Evolutionary conservation across 2,797 vertebrate genomes (phyloP).

Genomic region (Enteromius fasciolatus): DNA sequence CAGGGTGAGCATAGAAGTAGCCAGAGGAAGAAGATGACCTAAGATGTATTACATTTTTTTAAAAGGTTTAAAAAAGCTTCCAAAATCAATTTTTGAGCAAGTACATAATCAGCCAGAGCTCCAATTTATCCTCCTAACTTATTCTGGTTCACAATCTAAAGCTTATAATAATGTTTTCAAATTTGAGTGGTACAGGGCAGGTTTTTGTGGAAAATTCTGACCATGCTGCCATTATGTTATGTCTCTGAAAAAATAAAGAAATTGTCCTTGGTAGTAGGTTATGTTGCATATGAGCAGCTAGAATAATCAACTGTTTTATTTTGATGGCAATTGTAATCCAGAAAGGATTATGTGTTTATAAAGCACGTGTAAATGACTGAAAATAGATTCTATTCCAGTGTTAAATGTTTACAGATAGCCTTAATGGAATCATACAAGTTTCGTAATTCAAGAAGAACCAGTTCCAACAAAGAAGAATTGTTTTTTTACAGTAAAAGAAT

Average conservation of each 20-base stretch:
- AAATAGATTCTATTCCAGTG: too few relatives aligned
- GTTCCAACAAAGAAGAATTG: background rate
- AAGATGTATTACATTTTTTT: too few relatives aligned
- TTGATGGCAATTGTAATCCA: too few relatives aligned
- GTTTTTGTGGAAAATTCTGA: background rate
- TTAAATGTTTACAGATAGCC: background rate
- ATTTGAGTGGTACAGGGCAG: background rate
- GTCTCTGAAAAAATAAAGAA: too few relatives aligned
- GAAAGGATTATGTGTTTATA: too few relatives aligned
- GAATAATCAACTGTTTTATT: too few relatives aligned
- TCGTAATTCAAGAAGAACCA: background rate
- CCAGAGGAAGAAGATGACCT: conserved; percentile 68
- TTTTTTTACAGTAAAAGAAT: background rate
- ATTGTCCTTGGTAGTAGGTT: too few relatives aligned
- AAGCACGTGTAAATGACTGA: too few relatives aligned
- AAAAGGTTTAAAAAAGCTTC: too few relatives aligned
- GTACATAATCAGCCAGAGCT: background rate
- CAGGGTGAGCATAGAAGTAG: conserved; percentile 70
- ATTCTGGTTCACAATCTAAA: background rate
- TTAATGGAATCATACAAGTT: background rate
- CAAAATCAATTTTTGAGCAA: background rate
- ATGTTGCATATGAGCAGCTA: too few relatives aligned
- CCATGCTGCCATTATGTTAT: too few relatives aligned
- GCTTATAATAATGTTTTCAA: background rate
- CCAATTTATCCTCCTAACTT: background rate